These are phyloP conservation scores for Lathronympha strigana DNA, from an alignment of 2,888 invertebrate genomes.

Conservation along the genomic window DNA sequence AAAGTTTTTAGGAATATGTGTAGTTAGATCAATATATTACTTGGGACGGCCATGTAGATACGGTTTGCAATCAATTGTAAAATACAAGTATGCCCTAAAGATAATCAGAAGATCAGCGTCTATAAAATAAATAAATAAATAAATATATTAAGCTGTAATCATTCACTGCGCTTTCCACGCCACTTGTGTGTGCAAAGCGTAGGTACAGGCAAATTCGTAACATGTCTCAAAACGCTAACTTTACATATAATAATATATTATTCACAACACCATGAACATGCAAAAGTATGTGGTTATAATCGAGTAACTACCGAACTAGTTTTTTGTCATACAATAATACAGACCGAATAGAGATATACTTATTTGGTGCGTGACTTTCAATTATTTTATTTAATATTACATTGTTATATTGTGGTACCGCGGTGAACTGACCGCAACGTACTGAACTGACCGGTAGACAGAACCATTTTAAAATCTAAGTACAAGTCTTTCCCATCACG, in stretches of 20 bases:
- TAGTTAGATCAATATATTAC: too few species aligned
- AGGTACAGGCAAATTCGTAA: neutral
- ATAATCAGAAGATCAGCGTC: too few species aligned
- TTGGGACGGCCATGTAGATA: too few species aligned
- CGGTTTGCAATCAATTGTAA: too few species aligned
- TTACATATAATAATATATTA: neutral
- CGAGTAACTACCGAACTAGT: neutral
- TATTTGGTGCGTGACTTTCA: neutral
- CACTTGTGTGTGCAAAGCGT: constrained; percentile 4
- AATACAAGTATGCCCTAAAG: too few species aligned
- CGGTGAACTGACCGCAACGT: too few species aligned
- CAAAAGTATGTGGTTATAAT: neutral
- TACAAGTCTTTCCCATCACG: too few species aligned
- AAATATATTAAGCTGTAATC: constrained; percentile 6
- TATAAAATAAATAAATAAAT: too few species aligned
- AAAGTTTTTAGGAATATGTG: too few species aligned
- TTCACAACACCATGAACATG: neutral
- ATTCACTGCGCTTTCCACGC: constrained; percentile 8
- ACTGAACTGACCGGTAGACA: too few species aligned
- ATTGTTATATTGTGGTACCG: too few species aligned
- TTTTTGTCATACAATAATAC: neutral
- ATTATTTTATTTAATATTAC: neutral
- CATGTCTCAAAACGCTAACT: neutral
- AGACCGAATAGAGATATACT: neutral
- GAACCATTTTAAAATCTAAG: too few species aligned